Conservation (phyloP, 30 jellyfish, hydroid and myxozoan genomes). For the Aurelia sp. region DNA sequence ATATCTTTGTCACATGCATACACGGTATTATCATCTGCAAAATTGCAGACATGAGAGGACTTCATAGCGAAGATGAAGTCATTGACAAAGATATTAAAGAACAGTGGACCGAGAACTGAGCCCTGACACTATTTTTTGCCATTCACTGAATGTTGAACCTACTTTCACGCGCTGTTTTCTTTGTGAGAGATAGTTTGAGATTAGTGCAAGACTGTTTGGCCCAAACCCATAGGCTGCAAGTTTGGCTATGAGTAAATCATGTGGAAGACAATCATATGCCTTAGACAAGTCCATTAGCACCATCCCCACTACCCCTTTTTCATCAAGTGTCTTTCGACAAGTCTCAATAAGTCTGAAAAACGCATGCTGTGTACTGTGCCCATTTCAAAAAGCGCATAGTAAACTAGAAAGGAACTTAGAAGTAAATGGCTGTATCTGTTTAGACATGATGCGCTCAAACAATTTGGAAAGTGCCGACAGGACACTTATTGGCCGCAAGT, state of each 20-base stretch:
- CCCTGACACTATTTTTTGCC: slow-evolving; percentile 48
- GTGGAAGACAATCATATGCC: slow-evolving; percentile 17
- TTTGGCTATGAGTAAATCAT: slow-evolving; percentile 28
- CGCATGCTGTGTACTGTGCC: slow-evolving; percentile 44
- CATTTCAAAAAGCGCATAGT: background rate
- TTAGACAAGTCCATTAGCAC: slow-evolving; percentile 56
- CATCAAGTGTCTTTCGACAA: background rate
- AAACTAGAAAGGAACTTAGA: slow-evolving; percentile 23
- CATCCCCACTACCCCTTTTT: slow-evolving; percentile 43
- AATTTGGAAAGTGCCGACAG: slow-evolving; percentile 39
- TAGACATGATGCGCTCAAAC: slow-evolving; percentile 26
- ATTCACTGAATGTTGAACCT: slow-evolving; percentile 24
- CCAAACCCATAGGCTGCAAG: slow-evolving; percentile 51
- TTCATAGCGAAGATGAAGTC: slow-evolving; percentile 33
- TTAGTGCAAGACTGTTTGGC: slow-evolving; percentile 1
- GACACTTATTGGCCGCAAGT: slow-evolving; percentile 49
- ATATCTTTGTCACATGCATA: background rate
- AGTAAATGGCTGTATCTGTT: slow-evolving; percentile 33
- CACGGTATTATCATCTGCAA: slow-evolving; percentile 49
- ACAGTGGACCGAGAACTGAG: slow-evolving; percentile 39
- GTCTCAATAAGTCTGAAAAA: slow-evolving; percentile 17
- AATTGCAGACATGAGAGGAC: slow-evolving; percentile 40
- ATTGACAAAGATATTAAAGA: slow-evolving; percentile 54
- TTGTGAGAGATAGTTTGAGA: slow-evolving; percentile 43
- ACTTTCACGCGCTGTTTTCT: slow-evolving; percentile 58